These are phyloP conservation scores for Enteromius thamalakanensis DNA, from an alignment of 2,797 vertebrate species.

Conservation along the genomic window DNA sequence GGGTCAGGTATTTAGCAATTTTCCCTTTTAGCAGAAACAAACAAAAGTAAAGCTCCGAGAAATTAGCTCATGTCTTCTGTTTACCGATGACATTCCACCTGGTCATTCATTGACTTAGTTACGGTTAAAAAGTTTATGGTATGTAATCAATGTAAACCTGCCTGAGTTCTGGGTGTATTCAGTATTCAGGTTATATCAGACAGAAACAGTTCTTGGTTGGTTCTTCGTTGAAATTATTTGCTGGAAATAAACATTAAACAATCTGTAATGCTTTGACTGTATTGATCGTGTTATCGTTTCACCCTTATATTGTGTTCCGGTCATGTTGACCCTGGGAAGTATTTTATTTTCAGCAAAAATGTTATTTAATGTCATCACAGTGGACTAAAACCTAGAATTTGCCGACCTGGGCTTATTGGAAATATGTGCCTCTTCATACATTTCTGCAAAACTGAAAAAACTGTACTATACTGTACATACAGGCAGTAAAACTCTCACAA, in stretches of 20 bases:
- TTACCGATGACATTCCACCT: slow-evolving; percentile 11
- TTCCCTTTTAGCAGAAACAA: background rate
- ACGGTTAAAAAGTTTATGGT: background rate
- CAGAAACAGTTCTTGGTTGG: background rate
- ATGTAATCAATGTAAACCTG: background rate
- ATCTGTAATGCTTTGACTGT: background rate
- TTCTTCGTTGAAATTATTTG: background rate
- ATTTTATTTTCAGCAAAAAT: background rate
- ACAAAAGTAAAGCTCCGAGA: slow-evolving; percentile 15
- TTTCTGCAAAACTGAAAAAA: no score
- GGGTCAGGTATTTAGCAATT: slow-evolving; percentile 11
- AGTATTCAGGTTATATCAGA: background rate
- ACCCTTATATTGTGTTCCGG: background rate
- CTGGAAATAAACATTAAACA: background rate
- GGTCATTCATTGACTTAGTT: slow-evolving; percentile 38
- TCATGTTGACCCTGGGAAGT: background rate
- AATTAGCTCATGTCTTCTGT: background rate
- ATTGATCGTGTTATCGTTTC: background rate
- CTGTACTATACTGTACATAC: no score
- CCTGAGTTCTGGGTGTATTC: slow-evolving; percentile 5
- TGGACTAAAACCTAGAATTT: background rate
- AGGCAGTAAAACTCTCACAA: no score
- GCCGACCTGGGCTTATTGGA: no score
- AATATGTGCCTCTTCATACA: no score
- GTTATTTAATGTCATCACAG: background rate